Conservation (phyloP, 2,888 invertebrate species). For the Meta bourneti region DNA sequence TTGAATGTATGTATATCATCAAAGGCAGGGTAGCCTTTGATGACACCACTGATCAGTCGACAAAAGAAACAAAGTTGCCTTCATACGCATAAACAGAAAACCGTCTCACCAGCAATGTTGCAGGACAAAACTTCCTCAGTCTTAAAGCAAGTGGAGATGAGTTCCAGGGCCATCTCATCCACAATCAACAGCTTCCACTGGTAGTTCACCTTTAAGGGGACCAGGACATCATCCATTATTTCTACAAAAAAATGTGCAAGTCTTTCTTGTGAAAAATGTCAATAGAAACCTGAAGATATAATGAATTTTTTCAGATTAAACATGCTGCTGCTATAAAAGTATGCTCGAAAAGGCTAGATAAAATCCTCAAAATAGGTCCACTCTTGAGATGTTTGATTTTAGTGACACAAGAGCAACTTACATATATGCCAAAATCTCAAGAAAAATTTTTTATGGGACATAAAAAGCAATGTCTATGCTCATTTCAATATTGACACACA, state of each 20-base stretch:
- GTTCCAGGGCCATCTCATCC: conserved; percentile 50
- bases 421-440: too few species aligned
- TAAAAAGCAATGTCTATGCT: too few species aligned
- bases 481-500: too few species aligned
- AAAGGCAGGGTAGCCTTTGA: too few species aligned
- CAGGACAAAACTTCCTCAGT: conserved; percentile 57
- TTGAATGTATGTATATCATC: too few species aligned
- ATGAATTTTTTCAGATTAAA: background rate
- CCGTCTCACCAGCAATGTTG: conserved; percentile 49
- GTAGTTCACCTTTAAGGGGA: conserved; percentile 20
- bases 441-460: too few species aligned
- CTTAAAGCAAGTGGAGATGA: conserved; percentile 56
- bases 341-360: background rate
- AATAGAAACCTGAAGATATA: background rate
- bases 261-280: background rate
- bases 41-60: too few species aligned
- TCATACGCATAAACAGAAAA: too few species aligned
- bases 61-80: too few species aligned
- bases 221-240: conserved; percentile 39
- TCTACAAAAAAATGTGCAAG: conserved; percentile 14
- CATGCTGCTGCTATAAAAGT: background rate
- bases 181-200: conserved; percentile 63
- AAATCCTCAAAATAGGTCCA: background rate
- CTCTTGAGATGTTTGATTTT: too few species aligned
- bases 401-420: too few species aligned